Base-by-base conservation (phyloP, 1,140 invertebrate genomes). In the Pseudomyrmex concolor region DNA sequence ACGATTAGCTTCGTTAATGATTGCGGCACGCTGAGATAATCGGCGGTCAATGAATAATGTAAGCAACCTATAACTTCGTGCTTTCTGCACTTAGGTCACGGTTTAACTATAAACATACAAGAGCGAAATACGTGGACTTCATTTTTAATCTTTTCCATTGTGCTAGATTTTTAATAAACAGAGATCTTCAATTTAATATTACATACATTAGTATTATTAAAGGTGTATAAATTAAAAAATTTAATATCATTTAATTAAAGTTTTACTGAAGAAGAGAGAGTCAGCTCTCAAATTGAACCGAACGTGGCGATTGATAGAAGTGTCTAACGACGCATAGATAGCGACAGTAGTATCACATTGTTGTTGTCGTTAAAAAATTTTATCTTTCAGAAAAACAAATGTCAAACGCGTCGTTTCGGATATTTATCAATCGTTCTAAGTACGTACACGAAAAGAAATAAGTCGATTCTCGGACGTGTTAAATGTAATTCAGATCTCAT, bases 1-100 rank as follows among this genome's bases (percentile, higher is more conserved):
- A 50, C 54, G 59, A 86, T 86, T 86, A 74, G 66, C 55, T 72
- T 57, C 25, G 17, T 57, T 51, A 55, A 45, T 12, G 43, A 77
- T 22, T 50, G 62, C 22, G 34, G 10, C 10, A 34, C 5, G 48
- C 8, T 22, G 5, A 25, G 15, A 78, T 57, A 57, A 78, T 76
- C 57, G 77, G 17, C n/a, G 19, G 43, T 0, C 34, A 9, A 74
- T 82, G 57, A 82, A 82, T 82, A 74, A 82, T 82, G 13, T 60
- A 73, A 71, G 67, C 17, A 34, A 15, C 45, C 34, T 60, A 78
- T 45, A 12, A 25, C 55, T 43, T 71, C 34, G 2, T 22, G 50
- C 15, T 43, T 43, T 13, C 34, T 70, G 51, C 34, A 59, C 34
- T 80, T 67, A 70, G 45, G 3, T 80, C 19, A 17, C 9, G 64